A percentile compares a stretch with the other conserved stretches of the same genome.
These are phyloP conservation scores for Thaumetopoea pityocampa DNA, from an alignment of 1,140 invertebrate genomes.

Conservation along the genomic window DNA sequence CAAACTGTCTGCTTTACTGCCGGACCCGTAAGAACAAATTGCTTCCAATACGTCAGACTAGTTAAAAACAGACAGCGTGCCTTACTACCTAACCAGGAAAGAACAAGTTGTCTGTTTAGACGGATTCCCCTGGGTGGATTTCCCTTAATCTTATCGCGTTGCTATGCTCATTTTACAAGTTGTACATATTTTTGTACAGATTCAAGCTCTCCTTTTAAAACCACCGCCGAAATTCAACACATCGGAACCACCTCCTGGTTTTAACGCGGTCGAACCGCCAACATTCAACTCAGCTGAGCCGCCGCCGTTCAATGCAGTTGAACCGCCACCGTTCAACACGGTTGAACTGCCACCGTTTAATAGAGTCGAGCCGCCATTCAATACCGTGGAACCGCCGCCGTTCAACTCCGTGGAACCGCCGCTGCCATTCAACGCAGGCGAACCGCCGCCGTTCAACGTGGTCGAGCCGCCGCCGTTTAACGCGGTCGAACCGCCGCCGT, in stretches of 20 bases:
- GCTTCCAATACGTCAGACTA: too few species aligned
- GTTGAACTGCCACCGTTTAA: conserved; percentile 35
- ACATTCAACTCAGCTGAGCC: conserved; percentile 35
- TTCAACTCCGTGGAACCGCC: conserved; percentile 66
- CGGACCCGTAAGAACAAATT: too few species aligned
- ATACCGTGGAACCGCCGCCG: conserved; percentile 45
- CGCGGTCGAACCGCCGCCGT: conserved; percentile 63
- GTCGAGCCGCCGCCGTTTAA: conserved; percentile 35
- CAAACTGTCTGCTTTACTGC: too few species aligned
- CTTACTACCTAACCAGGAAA: too few species aligned
- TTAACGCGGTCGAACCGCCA: conserved; percentile 39
- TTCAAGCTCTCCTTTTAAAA: conserved; percentile 63
- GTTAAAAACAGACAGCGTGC: too few species aligned
- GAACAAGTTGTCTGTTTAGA: too few species aligned
- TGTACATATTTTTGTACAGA: conserved; percentile 29
- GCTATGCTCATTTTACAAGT: too few species aligned
- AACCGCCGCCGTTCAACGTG: conserved; percentile 35
- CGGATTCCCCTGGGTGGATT: too few species aligned
- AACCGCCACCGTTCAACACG: conserved; percentile 62
- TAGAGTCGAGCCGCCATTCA: conserved; percentile 34
- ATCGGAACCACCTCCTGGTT: conserved; percentile 60
- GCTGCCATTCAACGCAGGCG: conserved; percentile 46
- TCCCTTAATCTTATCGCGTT: too few species aligned
- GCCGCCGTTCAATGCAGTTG: conserved; percentile 36
- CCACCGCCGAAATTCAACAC: conserved; percentile 67